Evolutionary conservation across 2,888 invertebrate genomes (phyloP), one percentile per base, ranked within the genome.

Genomic region (Steinernema hermaphroditum): DNA sequence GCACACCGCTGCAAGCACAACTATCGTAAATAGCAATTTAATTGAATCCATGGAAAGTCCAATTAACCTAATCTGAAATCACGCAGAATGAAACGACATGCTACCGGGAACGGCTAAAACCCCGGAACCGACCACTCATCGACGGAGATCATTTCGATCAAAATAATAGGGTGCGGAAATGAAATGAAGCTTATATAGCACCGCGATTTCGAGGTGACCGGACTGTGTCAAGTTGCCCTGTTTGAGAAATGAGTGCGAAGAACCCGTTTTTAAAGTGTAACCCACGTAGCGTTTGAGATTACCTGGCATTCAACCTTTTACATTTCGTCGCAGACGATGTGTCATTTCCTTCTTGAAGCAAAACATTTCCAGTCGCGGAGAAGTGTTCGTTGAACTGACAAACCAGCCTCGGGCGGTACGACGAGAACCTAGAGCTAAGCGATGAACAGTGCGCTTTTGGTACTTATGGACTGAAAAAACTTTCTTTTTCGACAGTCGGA

Each of bases 241-340:
- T 62, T 62, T 62, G 62, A 32, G 12, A 29, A 62, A 62, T 29
- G 27, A 34, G 32, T 62, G 62, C 62, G 62, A 14, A 32, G 62
- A 62, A 62, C 62, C 62, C 62, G 62, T 62, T 62, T 62, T 14
- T 16, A 24, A 12, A 29, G 29, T 62, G 62, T 62, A 62, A 62
- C 27, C 29, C 27, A 34, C 62, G 62, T 62, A 62, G 62, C 8
- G 32, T 62, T 32, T 32, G 62, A 29, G 62, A 62, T 14, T 62
- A 62, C 62, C 32, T 14, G 62, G 62, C 62, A 27, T 32, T 62
- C 32, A 62, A 62, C 62, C 62, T 62, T 62, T 14, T 32, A 27
- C 32, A 8, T 62, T 62, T 32, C 62, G 29, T 62, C 62, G 22
- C 32, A 62, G n/a, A 4, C 62, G 62, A n/a, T 62, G 62, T 27